Conservation (phyloP, 2,888 invertebrate genomes). For the Vesta saturnalis region DNA sequence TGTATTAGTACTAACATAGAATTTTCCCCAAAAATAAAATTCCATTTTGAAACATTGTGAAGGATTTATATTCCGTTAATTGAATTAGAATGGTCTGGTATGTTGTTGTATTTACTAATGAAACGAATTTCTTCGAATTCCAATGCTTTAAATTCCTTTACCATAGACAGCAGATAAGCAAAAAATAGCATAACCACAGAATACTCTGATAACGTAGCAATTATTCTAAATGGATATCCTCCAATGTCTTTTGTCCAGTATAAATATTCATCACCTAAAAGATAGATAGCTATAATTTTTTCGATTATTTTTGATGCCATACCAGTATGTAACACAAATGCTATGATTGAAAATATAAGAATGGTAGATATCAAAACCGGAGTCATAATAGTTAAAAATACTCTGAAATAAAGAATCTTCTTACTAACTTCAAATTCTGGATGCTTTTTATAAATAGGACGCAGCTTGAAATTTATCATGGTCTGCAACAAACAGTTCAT, state of each 20-base stretch:
- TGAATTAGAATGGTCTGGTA: too few relatives aligned
- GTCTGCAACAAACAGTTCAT: slow-evolving; percentile 5
- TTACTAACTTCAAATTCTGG: slow-evolving; percentile 14
- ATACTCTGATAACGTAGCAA: slow-evolving; percentile 39
- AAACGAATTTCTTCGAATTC: slow-evolving; percentile 28
- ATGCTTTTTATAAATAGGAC: neutral
- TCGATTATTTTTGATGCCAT: too few relatives aligned
- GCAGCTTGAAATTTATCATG: slow-evolving; percentile 2
- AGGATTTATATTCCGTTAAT: too few relatives aligned
- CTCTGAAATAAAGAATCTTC: neutral
- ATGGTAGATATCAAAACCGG: neutral
- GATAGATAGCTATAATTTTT: too few relatives aligned
- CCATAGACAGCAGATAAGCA: slow-evolving; percentile 18
- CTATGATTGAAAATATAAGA: neutral
- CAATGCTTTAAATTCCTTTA: slow-evolving; percentile 35
- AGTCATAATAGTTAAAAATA: slow-evolving; percentile 2
- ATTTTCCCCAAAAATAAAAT: too few relatives aligned
- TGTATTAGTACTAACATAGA: too few relatives aligned
- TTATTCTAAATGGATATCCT: slow-evolving; percentile 27
- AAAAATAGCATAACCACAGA: slow-evolving; percentile 23
- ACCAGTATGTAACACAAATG: neutral
- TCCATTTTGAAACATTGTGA: too few relatives aligned
- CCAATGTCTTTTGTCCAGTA: slow-evolving; percentile 38
- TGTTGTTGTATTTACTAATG: too few relatives aligned
- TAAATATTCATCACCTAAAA: too few relatives aligned